Evolutionary conservation across 2,797 vertebrate genomes (phyloP), one percentile per base, ranked within the genome.

Genomic region (Oreonectes daqikongensis): DNA sequence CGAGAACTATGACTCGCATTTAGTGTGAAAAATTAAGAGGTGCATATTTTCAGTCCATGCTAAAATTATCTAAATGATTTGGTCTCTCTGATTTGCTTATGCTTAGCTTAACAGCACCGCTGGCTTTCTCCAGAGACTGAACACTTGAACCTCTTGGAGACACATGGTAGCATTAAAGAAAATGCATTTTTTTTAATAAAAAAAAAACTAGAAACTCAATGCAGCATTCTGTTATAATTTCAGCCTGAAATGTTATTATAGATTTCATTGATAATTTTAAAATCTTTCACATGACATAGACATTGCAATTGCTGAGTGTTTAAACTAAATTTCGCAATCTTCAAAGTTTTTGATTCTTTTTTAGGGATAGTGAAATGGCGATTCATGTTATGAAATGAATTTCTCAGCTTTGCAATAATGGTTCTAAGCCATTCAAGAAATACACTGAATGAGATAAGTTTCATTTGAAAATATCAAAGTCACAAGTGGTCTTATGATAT

Each of bases 111-210:
- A 28, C 38, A 60, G 38, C 44, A 24, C 38, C 55, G 20, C 42
- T 72, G 44, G 40, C 15, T 63, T 73, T 65, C 71, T 52, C 32
- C 15, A 73, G 60, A 73, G 71, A 64, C 63, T 53, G 30, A 20
- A 53, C 26, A 7, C 52, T 20, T 55, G 1, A 12, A 55, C 20
- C 2, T 52, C n/a, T 55, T 24, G 20, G 8, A 52, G 48, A 22
- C 2, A 11, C n/a, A 4, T 46, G 22, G 20, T 53, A 11, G 50
- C 20, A 53, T 24, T 12, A 3, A 22, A 53, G 22, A 9, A 22
- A 53, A 52, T 52, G 1, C 32, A 35, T 35, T 35, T 35, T n/a
- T n/a, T n/a, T n/a, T n/a, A n/a, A n/a, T n/a, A n/a, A n/a, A n/a
- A n/a, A n/a, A n/a, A n/a, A n/a, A n/a, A n/a, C n/a, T n/a, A n/a